These are phyloP conservation scores for Synanthedon myopaeformis DNA, from an alignment of 2,888 invertebrate species.

Conservation along the genomic window DNA sequence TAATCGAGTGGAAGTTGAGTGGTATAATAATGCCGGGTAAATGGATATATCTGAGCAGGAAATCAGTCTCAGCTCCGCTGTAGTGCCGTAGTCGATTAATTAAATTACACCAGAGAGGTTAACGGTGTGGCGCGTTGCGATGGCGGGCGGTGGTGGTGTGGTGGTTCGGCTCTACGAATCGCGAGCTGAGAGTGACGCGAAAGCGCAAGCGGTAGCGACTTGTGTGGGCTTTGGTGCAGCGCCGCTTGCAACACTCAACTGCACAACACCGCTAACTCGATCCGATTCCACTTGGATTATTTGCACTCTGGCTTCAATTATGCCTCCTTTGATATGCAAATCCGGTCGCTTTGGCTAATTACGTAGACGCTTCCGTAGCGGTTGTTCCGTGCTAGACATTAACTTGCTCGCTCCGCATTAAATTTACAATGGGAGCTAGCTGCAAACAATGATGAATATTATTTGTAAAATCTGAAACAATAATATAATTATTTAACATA, in stretches of 20 bases:
- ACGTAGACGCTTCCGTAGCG: slow-evolving; percentile 55
- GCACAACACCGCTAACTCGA: slow-evolving; percentile 57
- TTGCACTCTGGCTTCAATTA: slow-evolving; percentile 64
- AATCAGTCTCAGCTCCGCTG: slow-evolving; percentile 49
- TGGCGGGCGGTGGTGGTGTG: not conserved
- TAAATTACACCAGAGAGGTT: slow-evolving; percentile 53
- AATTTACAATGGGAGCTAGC: not conserved
- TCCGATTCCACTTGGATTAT: slow-evolving; percentile 63
- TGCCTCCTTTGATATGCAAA: slow-evolving; percentile 66
- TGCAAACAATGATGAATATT: not conserved
- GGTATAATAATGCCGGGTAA: slow-evolving; percentile 52
- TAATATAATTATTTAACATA: not conserved
- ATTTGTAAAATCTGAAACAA: not conserved
- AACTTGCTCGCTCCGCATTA: not conserved
- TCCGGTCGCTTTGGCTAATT: slow-evolving; percentile 61
- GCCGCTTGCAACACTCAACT: slow-evolving; percentile 24
- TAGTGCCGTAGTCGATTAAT: slow-evolving; percentile 57
- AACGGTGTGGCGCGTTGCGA: slow-evolving; percentile 10
- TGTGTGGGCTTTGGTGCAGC: not conserved
- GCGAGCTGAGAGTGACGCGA: not conserved
- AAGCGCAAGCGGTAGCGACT: not conserved
- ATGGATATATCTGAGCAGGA: slow-evolving; percentile 58
- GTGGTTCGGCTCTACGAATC: not conserved
- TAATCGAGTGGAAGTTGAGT: slow-evolving; percentile 30
- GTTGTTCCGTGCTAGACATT: slow-evolving; percentile 8